Percentiles rank a stretch among this genome's conserved stretches.
phyloP scores from a whole-genome alignment of 2,113 vertebrate species.

The Ceuthmochares aereus region DNA sequence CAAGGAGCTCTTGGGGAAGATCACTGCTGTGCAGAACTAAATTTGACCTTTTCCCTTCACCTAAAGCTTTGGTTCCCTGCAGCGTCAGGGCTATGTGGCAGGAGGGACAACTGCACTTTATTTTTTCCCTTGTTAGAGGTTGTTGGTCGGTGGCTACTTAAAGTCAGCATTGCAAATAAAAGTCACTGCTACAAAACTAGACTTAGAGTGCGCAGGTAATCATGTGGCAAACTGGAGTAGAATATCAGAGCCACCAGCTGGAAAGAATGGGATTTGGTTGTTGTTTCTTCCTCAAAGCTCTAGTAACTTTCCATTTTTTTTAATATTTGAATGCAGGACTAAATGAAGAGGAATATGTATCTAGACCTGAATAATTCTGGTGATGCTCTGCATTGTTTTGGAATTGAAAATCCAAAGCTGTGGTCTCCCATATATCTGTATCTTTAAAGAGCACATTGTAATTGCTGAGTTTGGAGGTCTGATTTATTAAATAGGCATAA shows the following conservation, averaged over 20 bases:
- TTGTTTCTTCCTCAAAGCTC: neutral
- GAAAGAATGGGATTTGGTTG: neutral
- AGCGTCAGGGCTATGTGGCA: neutral
- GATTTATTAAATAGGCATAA: neutral
- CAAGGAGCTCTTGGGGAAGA: neutral
- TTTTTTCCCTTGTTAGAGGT: neutral
- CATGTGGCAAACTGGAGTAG: neutral
- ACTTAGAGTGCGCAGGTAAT: neutral
- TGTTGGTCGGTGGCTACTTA: neutral
- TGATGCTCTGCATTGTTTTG: neutral
- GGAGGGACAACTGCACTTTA: neutral
- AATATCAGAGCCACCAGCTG: neutral
- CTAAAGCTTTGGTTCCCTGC: neutral
- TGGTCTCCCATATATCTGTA: neutral
- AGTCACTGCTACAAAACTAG: neutral
- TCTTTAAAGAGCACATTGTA: neutral
- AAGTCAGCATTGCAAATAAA: neutral
- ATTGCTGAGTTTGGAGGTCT: neutral
- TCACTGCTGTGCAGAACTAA: neutral
- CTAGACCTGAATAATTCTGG: neutral
- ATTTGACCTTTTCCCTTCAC: neutral
- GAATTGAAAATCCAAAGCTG: neutral
- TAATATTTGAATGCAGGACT: neutral
- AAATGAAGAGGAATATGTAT: neutral
- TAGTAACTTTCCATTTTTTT: neutral